These are phyloP conservation scores for Diorhabda elongata DNA, from an alignment of 1,140 invertebrate genomes.

Conservation along the genomic window DNA sequence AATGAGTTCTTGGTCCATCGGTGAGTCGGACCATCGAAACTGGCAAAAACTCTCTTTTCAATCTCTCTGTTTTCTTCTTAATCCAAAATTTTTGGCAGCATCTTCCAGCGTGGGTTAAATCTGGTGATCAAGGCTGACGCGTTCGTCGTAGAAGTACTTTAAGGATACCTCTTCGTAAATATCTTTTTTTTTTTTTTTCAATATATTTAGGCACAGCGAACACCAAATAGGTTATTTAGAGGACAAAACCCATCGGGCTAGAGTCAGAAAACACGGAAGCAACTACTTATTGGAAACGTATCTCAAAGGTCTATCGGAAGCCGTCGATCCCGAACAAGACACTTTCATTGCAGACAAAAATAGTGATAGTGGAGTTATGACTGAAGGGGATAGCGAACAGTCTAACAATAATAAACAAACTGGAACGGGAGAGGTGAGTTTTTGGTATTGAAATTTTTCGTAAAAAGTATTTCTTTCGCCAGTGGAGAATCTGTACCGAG, in stretches of 20 bases:
- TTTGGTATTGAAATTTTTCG: too few species aligned
- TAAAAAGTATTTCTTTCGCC: too few species aligned
- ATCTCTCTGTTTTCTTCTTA: too few species aligned
- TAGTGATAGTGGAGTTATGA: slow-evolving; percentile 56
- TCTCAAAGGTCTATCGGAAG: slow-evolving; percentile 55
- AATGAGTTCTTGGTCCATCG: too few species aligned
- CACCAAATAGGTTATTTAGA: slow-evolving; percentile 72
- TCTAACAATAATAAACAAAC: slow-evolving; percentile 37
- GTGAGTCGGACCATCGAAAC: too few species aligned
- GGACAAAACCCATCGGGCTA: slow-evolving; percentile 64
- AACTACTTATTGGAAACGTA: slow-evolving; percentile 81
- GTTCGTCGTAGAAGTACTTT: too few species aligned
- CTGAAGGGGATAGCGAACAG: slow-evolving; percentile 46
- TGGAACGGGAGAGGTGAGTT: slow-evolving; percentile 36
- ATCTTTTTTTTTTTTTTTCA: neutral
- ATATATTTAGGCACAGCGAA: slow-evolving; percentile 65
- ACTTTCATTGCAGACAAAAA: slow-evolving; percentile 46
- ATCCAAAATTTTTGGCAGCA: too few species aligned
- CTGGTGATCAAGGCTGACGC: too few species aligned
- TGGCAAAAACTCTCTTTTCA: too few species aligned
- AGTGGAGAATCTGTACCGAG: too few species aligned
- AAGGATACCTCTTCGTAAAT: neutral
- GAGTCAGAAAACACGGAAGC: slow-evolving; percentile 70
- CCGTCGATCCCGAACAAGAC: slow-evolving; percentile 46
- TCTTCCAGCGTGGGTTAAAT: too few species aligned